Evolutionary conservation across 2,113 vertebrate genomes (phyloP), one percentile per base, ranked within the genome.

Genomic region (Pelodiscus sinensis): DNA sequence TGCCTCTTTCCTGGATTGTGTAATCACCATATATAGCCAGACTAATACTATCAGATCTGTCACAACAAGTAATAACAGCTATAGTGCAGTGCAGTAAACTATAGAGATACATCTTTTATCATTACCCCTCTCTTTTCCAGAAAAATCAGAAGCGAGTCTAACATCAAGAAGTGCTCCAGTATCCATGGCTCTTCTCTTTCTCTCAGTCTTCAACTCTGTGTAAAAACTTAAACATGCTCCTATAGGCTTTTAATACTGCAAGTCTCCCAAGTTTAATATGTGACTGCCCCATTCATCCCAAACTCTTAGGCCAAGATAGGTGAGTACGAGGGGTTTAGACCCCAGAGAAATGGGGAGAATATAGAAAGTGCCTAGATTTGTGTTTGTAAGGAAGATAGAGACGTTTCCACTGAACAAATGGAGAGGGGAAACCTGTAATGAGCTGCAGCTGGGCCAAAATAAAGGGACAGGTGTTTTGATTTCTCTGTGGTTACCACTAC

Each of bases 401-500:
- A 58, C 19, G 38, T 27, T 79, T 51, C 21, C 22, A 35, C 11
- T 1, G 35, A 44, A 51, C 3, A 18, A 8, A 27, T 2, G 27
- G 3, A 38, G 7, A 8, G 52, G 14, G 31, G 68, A 78, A 56
- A 19, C 22, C 29, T 31, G 18, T 24, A 78, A 29, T 4, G 1
- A 16, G n/a, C 19, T 24, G 79, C 52, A 54, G 65, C 54, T 79
- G 19, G 65, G 35, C 38, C 71, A 75, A 31, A 31, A n/a, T n/a
- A 79, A 79, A 79, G 78, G 29, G 52, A 29, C 18, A 83, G 86
- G 35, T 4, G 1, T 65, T 87, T 54, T 25, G 88, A 90, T 78
- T 85, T 90, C 77, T 89, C 54, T 9, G 79, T 38, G 82, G 87
- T 84, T 90, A 71, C 56, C 81, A 4, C 94, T 87, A 83, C 85